phyloP scores from a whole-genome alignment of 2,113 vertebrate species.

The Craseonycteris thonglongyai region DNA sequence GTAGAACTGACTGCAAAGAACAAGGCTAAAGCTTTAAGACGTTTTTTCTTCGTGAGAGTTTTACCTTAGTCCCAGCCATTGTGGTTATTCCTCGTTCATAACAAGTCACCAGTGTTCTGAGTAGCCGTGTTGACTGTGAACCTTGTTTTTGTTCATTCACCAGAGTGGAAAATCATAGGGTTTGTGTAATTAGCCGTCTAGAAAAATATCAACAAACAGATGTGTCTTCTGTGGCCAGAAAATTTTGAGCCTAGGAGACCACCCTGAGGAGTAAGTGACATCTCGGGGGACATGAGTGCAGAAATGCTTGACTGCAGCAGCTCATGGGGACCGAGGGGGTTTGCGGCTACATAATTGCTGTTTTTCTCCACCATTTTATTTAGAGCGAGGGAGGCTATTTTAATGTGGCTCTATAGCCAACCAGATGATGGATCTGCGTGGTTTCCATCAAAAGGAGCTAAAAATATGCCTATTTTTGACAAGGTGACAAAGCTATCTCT shows the following conservation, averaged over 20 bases:
- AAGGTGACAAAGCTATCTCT: background rate
- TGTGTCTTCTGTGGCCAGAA: conserved; percentile 47
- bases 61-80: background rate
- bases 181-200: conserved; percentile 51
- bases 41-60: background rate
- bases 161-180: conserved; percentile 60
- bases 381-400: conserved; percentile 27
- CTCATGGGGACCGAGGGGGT: background rate
- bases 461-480: conserved; percentile 19
- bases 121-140: background rate
- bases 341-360: conserved; percentile 30
- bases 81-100: background rate
- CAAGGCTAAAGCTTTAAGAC: background rate
- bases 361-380: conserved; percentile 39
- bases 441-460: conserved; percentile 26
- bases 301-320: conserved; percentile 5
- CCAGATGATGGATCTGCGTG: background rate
- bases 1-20: background rate
- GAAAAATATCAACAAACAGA: conserved; percentile 64
- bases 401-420: conserved; percentile 13
- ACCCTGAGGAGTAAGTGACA: conserved; percentile 21
- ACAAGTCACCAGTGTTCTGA: conserved; percentile 41
- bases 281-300: background rate
- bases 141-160: conserved; percentile 43
- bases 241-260: conserved; percentile 37